Base-by-base conservation (phyloP, 2,888 invertebrate species). In the Gari tellinella region DNA sequence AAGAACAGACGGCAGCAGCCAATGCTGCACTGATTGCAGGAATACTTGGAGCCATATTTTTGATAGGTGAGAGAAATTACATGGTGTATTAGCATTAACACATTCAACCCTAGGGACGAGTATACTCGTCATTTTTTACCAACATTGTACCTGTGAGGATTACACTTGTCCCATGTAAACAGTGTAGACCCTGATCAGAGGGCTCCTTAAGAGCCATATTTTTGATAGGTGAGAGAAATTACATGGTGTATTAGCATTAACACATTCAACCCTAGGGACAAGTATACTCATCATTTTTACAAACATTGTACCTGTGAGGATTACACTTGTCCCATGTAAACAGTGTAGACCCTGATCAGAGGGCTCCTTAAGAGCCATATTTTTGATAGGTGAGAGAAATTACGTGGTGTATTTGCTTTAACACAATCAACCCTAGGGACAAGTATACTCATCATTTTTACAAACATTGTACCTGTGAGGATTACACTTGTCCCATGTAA, bases 11-110 rank as follows among this genome's bases (percentile, higher is more conserved):
- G 89, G 41, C 90, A 1, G 21, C 69, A 92, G 93, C 84, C 82
- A 90, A 66, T 91, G 93, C 86, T 91, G 95, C 99, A 91, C 97
- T 97, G 94, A 97, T 97, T 95, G 97, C 98, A 84, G 99, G 99
- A 75, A 94, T 99, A 86, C 97, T 98, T 80, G 98, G 98, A 90
- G 98, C 99, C 92, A 94, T 99, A 92, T 97, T 98, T 93, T 97
- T 99, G 91, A 95, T 99, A 93, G 96, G 99, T 79, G 58, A 62
- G 48, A 51, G 40, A 15, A 43, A 19, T 10, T 31, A 4, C 4
- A 31, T 31, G 31, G n/a, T n/a, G n/a, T n/a, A n/a, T n/a, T n/a
- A 40, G 14, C 40, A 40, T 40, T 40, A 40, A 40, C 10, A 40
- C n/a, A n/a, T n/a, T n/a, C n/a, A n/a, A n/a, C n/a, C n/a, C n/a